phyloP scores from a whole-genome alignment of 2,113 vertebrate species.

The Silurus meridionalis region DNA sequence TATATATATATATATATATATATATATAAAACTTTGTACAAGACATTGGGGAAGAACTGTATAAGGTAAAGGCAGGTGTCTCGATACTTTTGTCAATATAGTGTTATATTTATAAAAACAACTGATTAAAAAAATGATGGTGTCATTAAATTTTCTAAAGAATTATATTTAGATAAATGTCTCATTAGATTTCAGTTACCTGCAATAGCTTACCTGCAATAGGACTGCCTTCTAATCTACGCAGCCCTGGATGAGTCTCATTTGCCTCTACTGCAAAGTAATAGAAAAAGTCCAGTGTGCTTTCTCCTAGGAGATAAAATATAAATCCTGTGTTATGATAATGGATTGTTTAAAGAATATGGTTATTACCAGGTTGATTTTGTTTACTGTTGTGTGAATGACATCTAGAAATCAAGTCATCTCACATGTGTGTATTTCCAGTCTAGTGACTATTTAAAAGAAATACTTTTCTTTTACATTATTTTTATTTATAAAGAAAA shows the following conservation, averaged over 20 bases:
- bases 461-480: not conserved
- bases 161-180: not conserved
- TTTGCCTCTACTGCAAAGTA: conserved; percentile 78
- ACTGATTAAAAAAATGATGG: too few species aligned
- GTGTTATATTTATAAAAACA: too few species aligned
- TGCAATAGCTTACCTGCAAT: conserved; percentile 63
- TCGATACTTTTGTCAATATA: too few species aligned
- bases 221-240: conserved; percentile 76
- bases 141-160: too few species aligned
- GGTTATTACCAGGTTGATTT: not conserved
- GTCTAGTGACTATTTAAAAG: not conserved
- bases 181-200: conserved; percentile 53
- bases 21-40: too few species aligned
- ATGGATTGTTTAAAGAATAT: not conserved
- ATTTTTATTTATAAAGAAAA: not conserved
- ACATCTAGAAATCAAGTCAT: not conserved
- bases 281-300: conserved; percentile 81
- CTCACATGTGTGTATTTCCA: not conserved
- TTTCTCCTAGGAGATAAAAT: conserved; percentile 69
- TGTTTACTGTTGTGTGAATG: not conserved
- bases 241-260: conserved; percentile 81
- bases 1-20: too few species aligned
- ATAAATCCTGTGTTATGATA: not conserved
- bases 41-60: too few species aligned
- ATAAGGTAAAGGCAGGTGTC: too few species aligned